These are phyloP conservation scores for Ostrea denselamellosa DNA, from an alignment of 1,140 invertebrate species.

Conservation along the genomic window DNA sequence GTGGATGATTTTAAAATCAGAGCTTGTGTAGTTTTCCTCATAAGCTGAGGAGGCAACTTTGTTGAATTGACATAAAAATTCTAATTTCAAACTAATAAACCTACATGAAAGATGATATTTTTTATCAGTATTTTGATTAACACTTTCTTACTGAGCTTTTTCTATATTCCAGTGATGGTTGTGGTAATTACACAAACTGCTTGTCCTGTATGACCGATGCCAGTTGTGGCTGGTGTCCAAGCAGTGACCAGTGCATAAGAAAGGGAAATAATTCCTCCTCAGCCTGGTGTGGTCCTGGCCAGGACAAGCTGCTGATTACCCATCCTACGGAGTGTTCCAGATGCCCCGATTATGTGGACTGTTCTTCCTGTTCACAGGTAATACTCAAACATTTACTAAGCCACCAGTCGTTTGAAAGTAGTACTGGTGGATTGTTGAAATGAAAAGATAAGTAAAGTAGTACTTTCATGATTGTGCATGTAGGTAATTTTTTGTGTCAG, in stretches of 20 bases:
- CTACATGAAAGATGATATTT: too few relatives aligned
- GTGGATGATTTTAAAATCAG: too few relatives aligned
- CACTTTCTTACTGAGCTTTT: neutral
- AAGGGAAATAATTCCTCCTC: constrained; percentile 50
- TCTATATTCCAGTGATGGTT: constrained; percentile 79
- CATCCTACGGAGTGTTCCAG: constrained; percentile 89
- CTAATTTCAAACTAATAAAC: too few relatives aligned
- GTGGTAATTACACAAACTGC: constrained; percentile 89
- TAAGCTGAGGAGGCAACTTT: too few relatives aligned
- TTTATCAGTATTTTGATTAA: neutral
- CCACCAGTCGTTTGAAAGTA: too few relatives aligned
- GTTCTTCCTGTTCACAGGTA: constrained; percentile 69
- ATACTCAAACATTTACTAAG: too few relatives aligned
- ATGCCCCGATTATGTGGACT: constrained; percentile 85
- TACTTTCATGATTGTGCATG: too few relatives aligned
- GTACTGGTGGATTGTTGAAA: too few relatives aligned
- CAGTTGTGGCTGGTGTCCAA: constrained; percentile 93
- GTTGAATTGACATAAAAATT: too few relatives aligned
- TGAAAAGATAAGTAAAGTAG: too few relatives aligned
- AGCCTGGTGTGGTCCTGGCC: constrained; percentile 43
- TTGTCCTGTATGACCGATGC: constrained; percentile 92
- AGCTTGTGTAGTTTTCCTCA: too few relatives aligned
- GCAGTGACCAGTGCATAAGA: constrained; percentile 53
- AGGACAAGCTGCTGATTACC: constrained; percentile 57
- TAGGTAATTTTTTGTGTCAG: too few relatives aligned